phyloP scores from a whole-genome alignment of 2,888 invertebrate species.

The Pedicia rivosa region DNA sequence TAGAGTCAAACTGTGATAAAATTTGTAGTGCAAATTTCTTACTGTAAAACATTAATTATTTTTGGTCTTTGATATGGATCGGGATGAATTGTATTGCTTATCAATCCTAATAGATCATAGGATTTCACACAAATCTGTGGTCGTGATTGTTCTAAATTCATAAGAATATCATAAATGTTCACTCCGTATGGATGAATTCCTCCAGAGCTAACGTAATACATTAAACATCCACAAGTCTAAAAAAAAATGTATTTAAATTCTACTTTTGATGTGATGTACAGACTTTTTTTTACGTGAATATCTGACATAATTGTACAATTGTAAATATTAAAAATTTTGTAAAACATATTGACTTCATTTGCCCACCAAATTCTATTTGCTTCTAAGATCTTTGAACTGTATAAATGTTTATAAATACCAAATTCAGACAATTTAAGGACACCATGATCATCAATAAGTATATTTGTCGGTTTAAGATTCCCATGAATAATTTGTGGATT shows the following conservation, averaged over 20 bases:
- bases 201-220: constrained; percentile 28
- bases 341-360: constrained; percentile 14
- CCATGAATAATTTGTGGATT: constrained; percentile 27
- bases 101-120: constrained; percentile 23
- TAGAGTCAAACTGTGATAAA: neutral
- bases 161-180: constrained; percentile 23
- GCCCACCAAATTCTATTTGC: constrained; percentile 17
- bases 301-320: constrained; percentile 15
- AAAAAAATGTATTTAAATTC: neutral
- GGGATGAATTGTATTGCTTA: constrained; percentile 27
- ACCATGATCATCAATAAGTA: constrained; percentile 27
- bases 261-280: constrained; percentile 1
- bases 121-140: constrained; percentile 17
- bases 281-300: constrained; percentile 12
- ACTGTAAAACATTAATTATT: constrained; percentile 26
- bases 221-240: constrained; percentile 18
- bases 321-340: constrained; percentile 10
- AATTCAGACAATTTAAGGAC: constrained; percentile 28
- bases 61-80: constrained; percentile 24
- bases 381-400: neutral
- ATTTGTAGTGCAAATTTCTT: constrained; percentile 10
- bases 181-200: constrained; percentile 30
- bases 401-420: constrained; percentile 22
- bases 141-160: constrained; percentile 21
- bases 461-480: constrained; percentile 31